phyloP scores from a whole-genome alignment of 2,888 invertebrate genomes.

The Rutpela maculata region DNA sequence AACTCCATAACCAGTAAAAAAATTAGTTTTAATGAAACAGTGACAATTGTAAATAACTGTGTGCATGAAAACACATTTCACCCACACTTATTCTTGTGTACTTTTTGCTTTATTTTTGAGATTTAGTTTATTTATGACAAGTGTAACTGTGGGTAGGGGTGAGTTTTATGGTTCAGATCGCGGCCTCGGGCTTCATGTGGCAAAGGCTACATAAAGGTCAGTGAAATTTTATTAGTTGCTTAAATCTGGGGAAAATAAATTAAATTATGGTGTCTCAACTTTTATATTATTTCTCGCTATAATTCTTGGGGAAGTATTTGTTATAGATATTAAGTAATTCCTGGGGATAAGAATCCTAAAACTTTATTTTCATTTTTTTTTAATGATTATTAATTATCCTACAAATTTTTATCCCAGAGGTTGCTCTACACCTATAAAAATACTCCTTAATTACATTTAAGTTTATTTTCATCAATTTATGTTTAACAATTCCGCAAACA shows the following conservation, averaged over 20 bases:
- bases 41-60: constrained; percentile 56
- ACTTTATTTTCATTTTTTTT: neutral
- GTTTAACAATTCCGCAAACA: constrained; percentile 1
- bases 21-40: constrained; percentile 19
- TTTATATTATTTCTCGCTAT: neutral
- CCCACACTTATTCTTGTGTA: constrained; percentile 60
- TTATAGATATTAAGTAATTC: neutral
- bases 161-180: constrained; percentile 60
- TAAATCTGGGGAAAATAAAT: constrained; percentile 61
- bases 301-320: neutral
- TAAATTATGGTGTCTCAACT: constrained; percentile 43
- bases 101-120: neutral
- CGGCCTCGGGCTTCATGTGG: constrained; percentile 72
- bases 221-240: constrained; percentile 63
- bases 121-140: constrained; percentile 47
- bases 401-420: neutral
- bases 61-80: constrained; percentile 65
- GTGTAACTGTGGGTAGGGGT: constrained; percentile 61
- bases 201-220: constrained; percentile 74
- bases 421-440: neutral
- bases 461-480: constrained; percentile 15
- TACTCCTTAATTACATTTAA: constrained; percentile 11
- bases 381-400: no score
- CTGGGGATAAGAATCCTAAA: neutral
- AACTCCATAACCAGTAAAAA: constrained; percentile 54